phyloP scores from a whole-genome alignment of 2,113 vertebrate genomes.

The Otus sunia region DNA sequence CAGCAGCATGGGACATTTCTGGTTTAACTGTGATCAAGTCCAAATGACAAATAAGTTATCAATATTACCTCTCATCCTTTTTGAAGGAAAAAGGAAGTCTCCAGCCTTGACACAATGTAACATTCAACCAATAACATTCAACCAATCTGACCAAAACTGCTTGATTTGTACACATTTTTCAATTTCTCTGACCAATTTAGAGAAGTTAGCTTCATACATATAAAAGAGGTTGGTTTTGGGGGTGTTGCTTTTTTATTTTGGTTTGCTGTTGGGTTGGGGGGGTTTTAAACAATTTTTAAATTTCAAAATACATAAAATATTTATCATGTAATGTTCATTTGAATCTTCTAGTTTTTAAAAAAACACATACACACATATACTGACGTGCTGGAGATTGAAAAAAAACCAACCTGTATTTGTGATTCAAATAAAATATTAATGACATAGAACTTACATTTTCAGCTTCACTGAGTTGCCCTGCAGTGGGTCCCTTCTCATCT shows the following conservation, averaged over 20 bases:
- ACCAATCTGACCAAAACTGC: neutral
- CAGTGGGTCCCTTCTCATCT: neutral
- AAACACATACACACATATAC: neutral
- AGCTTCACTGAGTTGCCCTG: neutral
- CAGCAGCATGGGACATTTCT: neutral
- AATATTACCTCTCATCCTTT: neutral
- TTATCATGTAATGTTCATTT: neutral
- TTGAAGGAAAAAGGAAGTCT: neutral
- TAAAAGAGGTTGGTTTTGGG: neutral
- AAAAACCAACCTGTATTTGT: neutral
- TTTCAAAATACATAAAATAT: neutral
- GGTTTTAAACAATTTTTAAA: neutral
- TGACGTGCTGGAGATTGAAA: neutral
- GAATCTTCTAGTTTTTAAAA: neutral
- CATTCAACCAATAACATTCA: neutral
- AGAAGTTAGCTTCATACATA: neutral
- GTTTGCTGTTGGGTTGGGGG: neutral
- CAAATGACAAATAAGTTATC: neutral
- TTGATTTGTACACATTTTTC: neutral
- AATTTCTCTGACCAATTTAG: neutral
- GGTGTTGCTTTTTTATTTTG: neutral
- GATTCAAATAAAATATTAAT: neutral
- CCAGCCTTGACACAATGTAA: neutral
- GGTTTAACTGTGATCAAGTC: neutral
- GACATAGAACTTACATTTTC: conserved; percentile 50